These are phyloP conservation scores for Heliconius cydno DNA, from an alignment of 2,888 invertebrate species.

Conservation along the genomic window DNA sequence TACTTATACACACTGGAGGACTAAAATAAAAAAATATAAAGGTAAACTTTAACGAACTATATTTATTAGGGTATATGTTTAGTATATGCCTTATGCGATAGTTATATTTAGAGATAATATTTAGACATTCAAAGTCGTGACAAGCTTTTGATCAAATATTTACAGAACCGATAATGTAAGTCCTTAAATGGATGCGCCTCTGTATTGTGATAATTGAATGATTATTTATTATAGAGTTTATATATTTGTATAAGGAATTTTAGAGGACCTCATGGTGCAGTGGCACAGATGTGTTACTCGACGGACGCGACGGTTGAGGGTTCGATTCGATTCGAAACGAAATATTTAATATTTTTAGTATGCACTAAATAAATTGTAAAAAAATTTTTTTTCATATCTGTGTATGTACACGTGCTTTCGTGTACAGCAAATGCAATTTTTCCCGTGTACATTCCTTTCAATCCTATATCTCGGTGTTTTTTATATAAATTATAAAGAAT, in stretches of 20 bases:
- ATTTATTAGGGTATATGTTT: no score
- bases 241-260: background rate
- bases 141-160: conserved; percentile 24
- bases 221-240: background rate
- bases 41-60: background rate
- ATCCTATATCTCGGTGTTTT: no score
- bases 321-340: no score
- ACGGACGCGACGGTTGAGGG: background rate
- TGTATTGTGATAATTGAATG: background rate
- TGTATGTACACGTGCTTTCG: no score
- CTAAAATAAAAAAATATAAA: background rate
- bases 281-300: no score
- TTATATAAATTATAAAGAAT: no score
- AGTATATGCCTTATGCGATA: background rate
- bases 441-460: no score
- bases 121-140: conserved; percentile 27
- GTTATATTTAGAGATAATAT: background rate
- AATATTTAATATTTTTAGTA: no score
- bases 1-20: no score
- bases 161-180: conserved; percentile 5
- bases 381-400: no score
- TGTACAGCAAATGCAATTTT: no score
- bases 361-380: no score
- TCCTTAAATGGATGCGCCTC: background rate
- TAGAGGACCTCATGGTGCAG: background rate